phyloP scores from a whole-genome alignment of 92 coral and sea anemone species.

The Epizoanthus ramosus region DNA sequence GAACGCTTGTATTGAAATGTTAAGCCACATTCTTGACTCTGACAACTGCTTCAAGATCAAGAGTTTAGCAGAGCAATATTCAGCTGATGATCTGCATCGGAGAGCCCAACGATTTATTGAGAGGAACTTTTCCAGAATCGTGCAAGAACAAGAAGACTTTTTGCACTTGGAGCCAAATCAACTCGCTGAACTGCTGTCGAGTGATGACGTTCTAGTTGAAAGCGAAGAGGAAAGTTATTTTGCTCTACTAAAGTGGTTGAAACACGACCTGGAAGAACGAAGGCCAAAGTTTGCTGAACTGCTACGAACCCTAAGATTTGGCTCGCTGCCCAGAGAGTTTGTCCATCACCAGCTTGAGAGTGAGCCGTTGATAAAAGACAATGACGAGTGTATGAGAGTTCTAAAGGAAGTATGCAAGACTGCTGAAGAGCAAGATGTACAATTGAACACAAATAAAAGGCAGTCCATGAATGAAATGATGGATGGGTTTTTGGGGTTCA shows the following conservation, averaged over 20 bases:
- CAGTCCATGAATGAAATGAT: constrained; percentile 61
- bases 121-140: constrained; percentile 57
- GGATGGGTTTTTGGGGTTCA: constrained; percentile 54
- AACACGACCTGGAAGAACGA: constrained; percentile 53
- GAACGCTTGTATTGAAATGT: constrained; percentile 66
- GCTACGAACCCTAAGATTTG: constrained; percentile 38
- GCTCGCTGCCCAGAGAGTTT: constrained; percentile 48
- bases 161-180: constrained; percentile 45
- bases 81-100: constrained; percentile 49
- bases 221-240: constrained; percentile 65
- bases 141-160: constrained; percentile 63
- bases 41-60: constrained; percentile 74
- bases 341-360: constrained; percentile 43
- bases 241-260: constrained; percentile 71
- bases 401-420: background rate
- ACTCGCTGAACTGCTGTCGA: constrained; percentile 41
- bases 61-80: constrained; percentile 68
- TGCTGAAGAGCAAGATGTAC: background rate
- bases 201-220: constrained; percentile 64
- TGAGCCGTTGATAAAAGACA: constrained; percentile 46
- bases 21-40: constrained; percentile 43
- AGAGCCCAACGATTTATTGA: constrained; percentile 60
- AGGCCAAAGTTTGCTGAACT: constrained; percentile 39
- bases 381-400: background rate
- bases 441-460: constrained; percentile 10